phyloP scores from a whole-genome alignment of 2,888 invertebrate genomes.

The Pegoplata infirma region DNA sequence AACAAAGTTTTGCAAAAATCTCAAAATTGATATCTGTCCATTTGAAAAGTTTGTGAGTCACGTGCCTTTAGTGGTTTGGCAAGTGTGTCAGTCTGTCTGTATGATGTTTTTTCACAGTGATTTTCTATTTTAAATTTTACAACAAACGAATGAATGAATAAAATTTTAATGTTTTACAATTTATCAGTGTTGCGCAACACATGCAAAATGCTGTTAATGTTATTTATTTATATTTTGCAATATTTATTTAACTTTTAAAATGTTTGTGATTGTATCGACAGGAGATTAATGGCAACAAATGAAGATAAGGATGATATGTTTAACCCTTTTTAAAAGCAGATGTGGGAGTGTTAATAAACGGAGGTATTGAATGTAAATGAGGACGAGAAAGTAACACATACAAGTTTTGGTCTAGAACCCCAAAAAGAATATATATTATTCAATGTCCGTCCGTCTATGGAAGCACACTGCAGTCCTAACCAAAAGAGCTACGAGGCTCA shows the following conservation, averaged over 20 bases:
- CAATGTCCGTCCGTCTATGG: no score
- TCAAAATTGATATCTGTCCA: slow-evolving; percentile 53
- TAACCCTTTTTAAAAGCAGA: slow-evolving; percentile 4
- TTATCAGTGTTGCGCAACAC: slow-evolving; percentile 59
- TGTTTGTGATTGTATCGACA: neutral
- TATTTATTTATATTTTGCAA: slow-evolving; percentile 1
- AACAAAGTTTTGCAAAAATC: slow-evolving; percentile 42
- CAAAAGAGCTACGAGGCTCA: no score
- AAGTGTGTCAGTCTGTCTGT: slow-evolving; percentile 50
- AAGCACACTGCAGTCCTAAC: no score
- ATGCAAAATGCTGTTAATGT: slow-evolving; percentile 39
- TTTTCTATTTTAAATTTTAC: slow-evolving; percentile 24
- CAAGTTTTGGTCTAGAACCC: no score
- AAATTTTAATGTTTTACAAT: slow-evolving; percentile 59
- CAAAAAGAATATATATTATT: no score
- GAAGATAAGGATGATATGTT: slow-evolving; percentile 3
- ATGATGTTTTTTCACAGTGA: neutral
- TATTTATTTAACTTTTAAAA: slow-evolving; percentile 25
- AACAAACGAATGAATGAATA: slow-evolving; percentile 49
- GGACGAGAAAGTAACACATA: no score
- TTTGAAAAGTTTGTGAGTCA: slow-evolving; percentile 40
- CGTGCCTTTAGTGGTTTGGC: slow-evolving; percentile 57
- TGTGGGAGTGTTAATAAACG: no score
- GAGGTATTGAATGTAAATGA: no score
- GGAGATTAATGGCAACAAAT: slow-evolving; percentile 25